Evolutionary conservation across 2,797 vertebrate genomes (phyloP), one percentile per base, ranked within the genome.

Genomic region (Remorina albescens): DNA sequence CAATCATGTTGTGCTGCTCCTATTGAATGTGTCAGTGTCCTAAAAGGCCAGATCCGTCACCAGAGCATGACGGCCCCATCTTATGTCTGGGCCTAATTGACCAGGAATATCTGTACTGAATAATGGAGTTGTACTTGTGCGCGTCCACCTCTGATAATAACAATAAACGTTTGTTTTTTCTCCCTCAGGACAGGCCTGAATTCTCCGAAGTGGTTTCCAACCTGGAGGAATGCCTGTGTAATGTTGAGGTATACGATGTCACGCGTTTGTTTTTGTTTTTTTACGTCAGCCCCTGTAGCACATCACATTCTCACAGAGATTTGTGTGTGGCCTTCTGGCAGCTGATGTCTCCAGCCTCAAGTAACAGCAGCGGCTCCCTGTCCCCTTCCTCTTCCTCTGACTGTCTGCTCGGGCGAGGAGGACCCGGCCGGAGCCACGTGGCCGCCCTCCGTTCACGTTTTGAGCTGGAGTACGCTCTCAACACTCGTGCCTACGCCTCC

Each of bases 311-410:
- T 54, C 4, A 18, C n/a, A n/a, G n/a, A n/a, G n/a, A n/a, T 8
- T 15, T 44, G 37, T 25, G 18, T 28, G 15, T 78, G 34, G 61
- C 37, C 53, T 58, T 23, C 19, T 64, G 34, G 2, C 89, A 99
- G 97, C 56, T 98, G 63, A 97, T 98, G 96, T 98, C 97, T 72
- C 97, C 97, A 8, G 94, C 95, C 56, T 98, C 97, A 60, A 98
- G 97, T 89, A 98, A 97, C 88, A 99, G 97, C 93, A 99, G 97
- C 0, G 97, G 97, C 4, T 98, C 97, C 32, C 93, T 99, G 68
- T 99, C 97, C 0, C 97, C 97, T 16, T 98, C 96, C 4, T 96
- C 96, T 0, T 99, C 97, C 9, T 96, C 96, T 0, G 97, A 98
- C 89, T 97, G 96, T 34, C 94, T 98, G 39, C 84, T 84, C 0